Base-by-base conservation (phyloP, 2,888 invertebrate species). In the Neelides folsomi region DNA sequence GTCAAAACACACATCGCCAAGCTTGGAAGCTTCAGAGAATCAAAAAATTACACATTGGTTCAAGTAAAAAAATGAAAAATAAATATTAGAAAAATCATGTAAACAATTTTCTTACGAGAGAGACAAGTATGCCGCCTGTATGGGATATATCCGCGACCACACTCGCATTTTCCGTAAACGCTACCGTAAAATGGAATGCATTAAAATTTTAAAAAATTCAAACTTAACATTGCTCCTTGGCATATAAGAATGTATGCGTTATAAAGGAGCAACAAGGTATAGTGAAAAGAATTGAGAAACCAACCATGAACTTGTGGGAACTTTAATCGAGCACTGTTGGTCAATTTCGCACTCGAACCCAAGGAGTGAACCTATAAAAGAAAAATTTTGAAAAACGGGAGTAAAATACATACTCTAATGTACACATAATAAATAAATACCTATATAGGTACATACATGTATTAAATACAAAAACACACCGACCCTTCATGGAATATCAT, bases 91-190 rank as follows among this genome's bases (percentile, higher is more conserved):
- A 27, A 27, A 27, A 27, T 3, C 13, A 8, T 2, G 16, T 18
- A 49, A 7, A 27, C 5, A 49, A 38, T n/a, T 15, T 71, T 83
- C 88, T 86, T 79, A 90, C 90, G 87, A 69, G 83, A 82, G 51
- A 90, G 78, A 69, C 90, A 90, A 40, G 88, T 89, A 71, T 90
- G 89, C 68, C 85, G 82, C 67, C 88, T 78, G 74, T 86, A 88
- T 70, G 87, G 86, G 58, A 89, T 75, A 43, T 51, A 60, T 16
- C 59, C 57, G 37, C 56, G 51, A 53, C 82, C 80, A 71, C 90
- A 90, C 41, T 83, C 80, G 68, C 90, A 90, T 45, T 82, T 80
- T 37, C 86, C 85, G 53, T 85, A 83, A 64, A 83, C 72, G 66
- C 27, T 27, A 27, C 27, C 27, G 27, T 27, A 27, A 27, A 27